A percentile compares a stretch with the other conserved stretches of the same genome.
These are phyloP conservation scores for Camponotus floridanus DNA, from an alignment of 1,140 invertebrate genomes.

Conservation along the genomic window DNA sequence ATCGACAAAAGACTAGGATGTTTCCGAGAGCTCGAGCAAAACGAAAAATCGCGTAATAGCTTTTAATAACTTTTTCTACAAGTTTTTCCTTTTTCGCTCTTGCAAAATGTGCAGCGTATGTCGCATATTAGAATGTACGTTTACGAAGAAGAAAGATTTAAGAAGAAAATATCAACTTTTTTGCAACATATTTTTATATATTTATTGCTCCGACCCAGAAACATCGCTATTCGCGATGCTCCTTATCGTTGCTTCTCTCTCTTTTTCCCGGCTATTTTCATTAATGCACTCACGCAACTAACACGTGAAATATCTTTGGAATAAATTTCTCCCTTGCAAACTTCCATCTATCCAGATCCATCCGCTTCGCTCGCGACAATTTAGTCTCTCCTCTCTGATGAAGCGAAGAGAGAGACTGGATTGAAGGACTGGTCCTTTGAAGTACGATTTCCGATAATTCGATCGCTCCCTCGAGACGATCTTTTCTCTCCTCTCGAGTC, in stretches of 20 bases:
- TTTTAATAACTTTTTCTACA: neutral
- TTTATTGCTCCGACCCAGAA: too few species aligned
- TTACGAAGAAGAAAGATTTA: too few species aligned
- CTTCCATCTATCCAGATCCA: too few species aligned
- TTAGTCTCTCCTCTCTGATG: conserved; percentile 8
- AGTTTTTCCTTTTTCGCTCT: neutral
- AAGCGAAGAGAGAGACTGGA: too few species aligned
- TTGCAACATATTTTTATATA: too few species aligned
- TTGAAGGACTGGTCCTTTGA: conserved; percentile 34
- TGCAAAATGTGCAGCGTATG: too few species aligned
- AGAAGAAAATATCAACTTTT: too few species aligned
- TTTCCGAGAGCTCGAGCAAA: conserved; percentile 17
- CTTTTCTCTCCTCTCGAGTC: conserved; percentile 30
- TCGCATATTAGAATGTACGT: too few species aligned
- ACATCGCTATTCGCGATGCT: too few species aligned
- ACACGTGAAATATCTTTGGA: neutral
- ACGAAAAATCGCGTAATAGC: neutral
- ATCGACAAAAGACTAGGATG: neutral
- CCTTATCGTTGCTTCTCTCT: too few species aligned
- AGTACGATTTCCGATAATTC: conserved; percentile 56
- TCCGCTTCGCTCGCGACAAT: conserved; percentile 31
- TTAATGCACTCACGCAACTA: too few species aligned
- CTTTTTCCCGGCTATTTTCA: too few species aligned
- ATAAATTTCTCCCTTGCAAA: neutral
- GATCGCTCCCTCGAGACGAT: conserved; percentile 45